Percentiles rank a stretch among this genome's conserved stretches.
Conservation (phyloP, 2,888 invertebrate genomes). For the Griposia aprilina region DNA sequence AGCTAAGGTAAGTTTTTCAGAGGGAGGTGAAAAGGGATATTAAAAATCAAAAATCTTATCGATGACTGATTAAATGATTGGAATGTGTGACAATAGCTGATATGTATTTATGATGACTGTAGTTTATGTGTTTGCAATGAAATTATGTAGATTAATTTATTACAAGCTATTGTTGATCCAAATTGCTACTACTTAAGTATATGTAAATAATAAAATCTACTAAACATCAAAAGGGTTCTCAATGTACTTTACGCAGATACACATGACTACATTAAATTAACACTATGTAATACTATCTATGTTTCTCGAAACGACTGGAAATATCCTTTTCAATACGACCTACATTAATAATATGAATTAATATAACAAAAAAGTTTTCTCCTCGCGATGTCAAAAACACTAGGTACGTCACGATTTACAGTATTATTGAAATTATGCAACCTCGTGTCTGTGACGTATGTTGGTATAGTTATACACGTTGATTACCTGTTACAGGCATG, state of each 20-base stretch:
- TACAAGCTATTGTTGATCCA: background rate
- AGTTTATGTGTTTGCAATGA: constrained; percentile 25
- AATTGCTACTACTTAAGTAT: too few relatives aligned
- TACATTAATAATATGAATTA: background rate
- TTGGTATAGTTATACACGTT: background rate
- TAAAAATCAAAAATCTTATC: constrained; percentile 62
- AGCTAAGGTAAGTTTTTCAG: constrained; percentile 5
- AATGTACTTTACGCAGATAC: background rate
- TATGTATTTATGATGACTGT: constrained; percentile 45
- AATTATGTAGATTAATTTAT: constrained; percentile 36
- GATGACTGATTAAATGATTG: constrained; percentile 63
- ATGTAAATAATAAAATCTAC: background rate
- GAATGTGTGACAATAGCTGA: constrained; percentile 39
- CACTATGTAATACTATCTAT: background rate
- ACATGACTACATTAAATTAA: background rate
- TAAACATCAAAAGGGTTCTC: background rate
- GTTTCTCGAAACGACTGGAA: background rate
- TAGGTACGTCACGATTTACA: constrained; percentile 12
- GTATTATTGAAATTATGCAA: constrained; percentile 25
- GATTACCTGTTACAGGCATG: background rate
- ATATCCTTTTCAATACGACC: background rate
- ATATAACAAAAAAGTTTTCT: background rate
- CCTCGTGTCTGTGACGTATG: constrained; percentile 6
- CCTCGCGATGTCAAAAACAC: background rate
- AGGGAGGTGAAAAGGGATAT: background rate